These are phyloP conservation scores for Lepus oiostolus DNA, from an alignment of 2,797 vertebrate species.

Conservation along the genomic window DNA sequence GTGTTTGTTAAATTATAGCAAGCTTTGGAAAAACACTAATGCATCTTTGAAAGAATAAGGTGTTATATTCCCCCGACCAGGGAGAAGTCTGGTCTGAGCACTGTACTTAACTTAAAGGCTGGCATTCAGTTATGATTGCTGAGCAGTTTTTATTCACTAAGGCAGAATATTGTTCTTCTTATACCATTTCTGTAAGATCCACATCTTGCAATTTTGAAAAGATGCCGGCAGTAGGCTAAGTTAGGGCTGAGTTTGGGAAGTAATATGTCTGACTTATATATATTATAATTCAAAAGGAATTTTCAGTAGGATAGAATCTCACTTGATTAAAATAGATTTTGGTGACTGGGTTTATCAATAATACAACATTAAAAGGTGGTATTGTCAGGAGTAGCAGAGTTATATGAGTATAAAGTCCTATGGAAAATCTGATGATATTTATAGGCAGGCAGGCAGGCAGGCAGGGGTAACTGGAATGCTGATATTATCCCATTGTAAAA, in stretches of 20 bases:
- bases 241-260: constrained; percentile 59
- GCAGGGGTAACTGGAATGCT: constrained; percentile 56
- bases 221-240: constrained; percentile 40
- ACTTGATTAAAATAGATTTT: constrained; percentile 47
- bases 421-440: constrained; percentile 67
- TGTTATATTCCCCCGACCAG: constrained; percentile 69
- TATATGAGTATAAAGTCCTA: constrained; percentile 71
- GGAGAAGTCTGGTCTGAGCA: constrained; percentile 48
- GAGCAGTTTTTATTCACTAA: constrained; percentile 68
- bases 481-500: constrained; percentile 73
- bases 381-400: constrained; percentile 67
- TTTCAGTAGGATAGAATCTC: constrained; percentile 64
- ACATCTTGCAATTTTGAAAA: constrained; percentile 75
- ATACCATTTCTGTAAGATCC: constrained; percentile 56
- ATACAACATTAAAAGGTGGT: constrained; percentile 60
- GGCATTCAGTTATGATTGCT: constrained; percentile 55
- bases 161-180: constrained; percentile 51
- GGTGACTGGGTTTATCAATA: constrained; percentile 71
- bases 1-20: constrained; percentile 5
- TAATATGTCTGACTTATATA: constrained; percentile 60
- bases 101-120: constrained; percentile 61
- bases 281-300: constrained; percentile 66
- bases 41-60: constrained; percentile 36
- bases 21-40: constrained; percentile 47
- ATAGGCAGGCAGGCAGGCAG: constrained; percentile 50